Evolutionary conservation across 2,113 vertebrate genomes (phyloP), one percentile per base, ranked within the genome.

Genomic region (Myrmecobius fasciatus): DNA sequence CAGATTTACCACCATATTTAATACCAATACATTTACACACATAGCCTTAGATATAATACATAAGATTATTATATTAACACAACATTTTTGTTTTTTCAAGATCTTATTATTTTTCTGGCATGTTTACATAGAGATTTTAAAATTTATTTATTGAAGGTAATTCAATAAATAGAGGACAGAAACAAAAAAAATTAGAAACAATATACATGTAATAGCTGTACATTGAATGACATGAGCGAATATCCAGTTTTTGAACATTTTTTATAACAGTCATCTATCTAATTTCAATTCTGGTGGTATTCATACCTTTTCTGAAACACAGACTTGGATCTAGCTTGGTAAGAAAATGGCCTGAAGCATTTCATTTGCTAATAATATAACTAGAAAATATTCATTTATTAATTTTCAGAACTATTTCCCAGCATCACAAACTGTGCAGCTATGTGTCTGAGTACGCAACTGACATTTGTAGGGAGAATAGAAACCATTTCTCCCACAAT

Each of bases 401-500:
- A 88, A 91, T 90, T 97, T 95, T 31, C 48, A 91, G 95, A 95
- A 28, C 3, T 43, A 17, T 91, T 93, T 90, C 47, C 52, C 67
- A 91, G 28, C 11, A 95, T 31, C 92, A 93, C 8, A 91, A 98
- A 96, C 12, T 94, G 36, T 36, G 91, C 92, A 52, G 36, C 31
- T 92, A 8, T 60, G 11, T 43, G 88, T 10, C n/a, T 8, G 47
- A 89, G 47, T 52, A 92, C 83, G 53, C 0, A 89, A 75, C 52
- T 96, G 51, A 92, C 95, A 83, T 97, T 89, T 92, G 92, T 96
- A 93, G 89, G 8, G n/a, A 93, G 52, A 92, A 90, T 95, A 94
- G 93, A 92, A 97, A 93, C 95, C 94, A 51, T 51, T 31, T 96
- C 97, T 91, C 11, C 25, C 56, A 8, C 96, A 96, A 97, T 95